Base-by-base conservation (phyloP, 1,140 invertebrate species). In the Trigoniulus corallinus region DNA sequence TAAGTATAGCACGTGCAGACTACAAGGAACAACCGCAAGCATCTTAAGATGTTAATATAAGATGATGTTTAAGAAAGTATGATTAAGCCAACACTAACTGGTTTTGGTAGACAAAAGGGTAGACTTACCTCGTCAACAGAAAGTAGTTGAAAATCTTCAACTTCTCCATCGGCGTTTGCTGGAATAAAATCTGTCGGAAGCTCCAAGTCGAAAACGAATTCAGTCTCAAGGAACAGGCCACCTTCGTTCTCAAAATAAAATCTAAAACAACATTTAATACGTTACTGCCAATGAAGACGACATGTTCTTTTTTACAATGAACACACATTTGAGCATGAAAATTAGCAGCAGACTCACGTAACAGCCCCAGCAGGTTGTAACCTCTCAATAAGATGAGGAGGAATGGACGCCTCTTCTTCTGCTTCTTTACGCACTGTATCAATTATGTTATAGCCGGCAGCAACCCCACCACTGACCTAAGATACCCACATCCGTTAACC, bases 141-240 rank as follows among this genome's bases (percentile, higher is more conserved):
- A 34, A 89, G 68, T 52, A 91, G 66, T 64, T 91, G 81, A 70
- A 94, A 94, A 52, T 74, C 79, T 61, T 88, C 82, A 4, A 95
- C 88, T 71, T 95, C 91, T 43, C 89, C 88, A 69, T 95, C 92
- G 51, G 81, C 78, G 64, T 93, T 93, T 53, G 77, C 76, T 15
- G 92, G 91, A 47, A 79, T 68, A 72, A 94, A 96, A 62, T 92
- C 84, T 20, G 76, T 59, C 13, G 92, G 88, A 47, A 95, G 67
- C 69, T 93, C 86, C 54, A 95, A 72, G 67, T 95, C 92, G 68
- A 82, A 94, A n/a, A 93, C 81, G 70, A 91, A 95, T 66, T 93
- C 84, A 15, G 86, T 89, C 62, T 94, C 93, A 20, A 89, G 88
- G 61, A 89, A 91, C 22, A 96, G 66, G 1, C 91, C 92, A 59